Evolutionary conservation across 2,888 invertebrate species (phyloP), one percentile per base, ranked within the genome.

Genomic region (Lordiphosa fenestrarum): DNA sequence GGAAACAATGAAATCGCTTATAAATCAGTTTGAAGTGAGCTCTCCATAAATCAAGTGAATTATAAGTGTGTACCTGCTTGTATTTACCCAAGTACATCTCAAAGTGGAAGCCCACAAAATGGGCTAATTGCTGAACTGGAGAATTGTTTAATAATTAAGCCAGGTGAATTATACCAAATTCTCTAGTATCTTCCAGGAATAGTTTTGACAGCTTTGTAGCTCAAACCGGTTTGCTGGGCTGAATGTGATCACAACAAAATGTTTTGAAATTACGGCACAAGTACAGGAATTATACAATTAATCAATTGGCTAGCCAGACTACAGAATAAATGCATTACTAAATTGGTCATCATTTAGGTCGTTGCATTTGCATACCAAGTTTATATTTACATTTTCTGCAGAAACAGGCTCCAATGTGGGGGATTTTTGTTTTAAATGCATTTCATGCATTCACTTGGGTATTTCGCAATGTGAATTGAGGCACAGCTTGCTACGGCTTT

Each of bases 11-110:
- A 42, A 53, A 50, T 48, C 59, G 56, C 60, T 71, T 73, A 76
- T 71, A 80, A 80, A 76, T 76, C 80, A 68, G 60, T 57, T 60
- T 50, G 40, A 40, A 68, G 60, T 71, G 68, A 49, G 53, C 44
- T 40, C 47, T 44, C 59, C 49, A 48, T 75, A 75, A 73, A 76
- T 75, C 62, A 66, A 58, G 19, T 44, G 19, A 13, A 41, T 30
- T 6, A 44, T 44, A 42, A 9, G 9, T 42, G 33, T 4, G 10
- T 44, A 44, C 33, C 15, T 33, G 15, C 15, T 7, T 6, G 44
- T 15, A 33, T 33, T 33, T 33, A 33, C 3, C 30, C 10, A 30
- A 30, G 15, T 44, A 6, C 33, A 33, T 33, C 19, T 6, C 63
- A 73, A 66, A 60, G 47, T 38, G 48, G 7, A 54, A 46, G 40